phyloP scores from a whole-genome alignment of 2,888 invertebrate species.

The Operophtera brumata region DNA sequence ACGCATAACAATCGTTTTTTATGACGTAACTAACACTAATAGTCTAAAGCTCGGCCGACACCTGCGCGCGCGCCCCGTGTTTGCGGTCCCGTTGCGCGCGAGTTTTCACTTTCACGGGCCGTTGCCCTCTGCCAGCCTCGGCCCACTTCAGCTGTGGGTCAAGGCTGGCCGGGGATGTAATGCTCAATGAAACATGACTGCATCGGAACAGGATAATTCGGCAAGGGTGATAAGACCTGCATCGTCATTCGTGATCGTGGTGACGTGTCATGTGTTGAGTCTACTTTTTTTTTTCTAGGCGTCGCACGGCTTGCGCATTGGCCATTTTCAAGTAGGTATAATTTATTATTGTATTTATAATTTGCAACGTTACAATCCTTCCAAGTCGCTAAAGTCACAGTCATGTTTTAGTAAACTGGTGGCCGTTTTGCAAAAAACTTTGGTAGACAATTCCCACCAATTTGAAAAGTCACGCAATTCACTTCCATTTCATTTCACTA shows the following conservation, averaged over 20 bases:
- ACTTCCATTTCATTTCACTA: too few relatives aligned
- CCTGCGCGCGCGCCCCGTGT: slow-evolving; percentile 35
- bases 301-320: too few relatives aligned
- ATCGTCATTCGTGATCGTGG: background rate
- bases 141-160: slow-evolving; percentile 54
- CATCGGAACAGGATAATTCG: slow-evolving; percentile 8
- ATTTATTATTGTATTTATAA: too few relatives aligned
- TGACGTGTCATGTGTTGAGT: background rate
- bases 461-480: too few relatives aligned
- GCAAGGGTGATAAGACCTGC: slow-evolving; percentile 1
- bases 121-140: slow-evolving; percentile 56
- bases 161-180: slow-evolving; percentile 47
- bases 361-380: too few relatives aligned
- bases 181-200: slow-evolving; percentile 22
- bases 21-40: slow-evolving; percentile 42
- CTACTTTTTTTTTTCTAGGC: too few relatives aligned
- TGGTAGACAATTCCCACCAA: too few relatives aligned
- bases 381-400: too few relatives aligned
- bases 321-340: too few relatives aligned
- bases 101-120: slow-evolving; percentile 67
- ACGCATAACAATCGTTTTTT: background rate
- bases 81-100: slow-evolving; percentile 45
- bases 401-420: too few relatives aligned
- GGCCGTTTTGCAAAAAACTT: too few relatives aligned
- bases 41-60: slow-evolving; percentile 45